phyloP scores from a whole-genome alignment of 2,888 invertebrate species.

The Bombyx huttoni region DNA sequence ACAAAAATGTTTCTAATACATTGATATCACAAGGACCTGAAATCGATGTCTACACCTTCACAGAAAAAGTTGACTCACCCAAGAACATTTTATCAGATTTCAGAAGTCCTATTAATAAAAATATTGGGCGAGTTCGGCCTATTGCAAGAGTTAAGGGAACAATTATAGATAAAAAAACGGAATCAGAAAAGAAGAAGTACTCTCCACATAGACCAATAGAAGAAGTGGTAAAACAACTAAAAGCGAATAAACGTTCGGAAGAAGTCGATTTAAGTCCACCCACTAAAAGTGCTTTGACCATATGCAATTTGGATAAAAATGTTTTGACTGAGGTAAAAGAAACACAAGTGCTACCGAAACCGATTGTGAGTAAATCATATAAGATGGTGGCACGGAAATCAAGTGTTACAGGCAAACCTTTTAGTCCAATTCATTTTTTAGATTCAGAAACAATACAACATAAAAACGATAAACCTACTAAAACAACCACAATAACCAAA shows the following conservation, averaged over 20 bases:
- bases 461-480: slow-evolving; percentile 27
- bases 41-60: slow-evolving; percentile 62
- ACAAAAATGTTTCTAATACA: slow-evolving; percentile 39
- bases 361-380: slow-evolving; percentile 62
- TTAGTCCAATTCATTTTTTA: slow-evolving; percentile 55
- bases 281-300: slow-evolving; percentile 12
- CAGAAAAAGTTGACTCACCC: slow-evolving; percentile 64
- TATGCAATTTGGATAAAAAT: slow-evolving; percentile 21
- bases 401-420: slow-evolving; percentile 64
- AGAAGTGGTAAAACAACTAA: slow-evolving; percentile 61
- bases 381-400: slow-evolving; percentile 69
- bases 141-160: slow-evolving; percentile 67
- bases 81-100: slow-evolving; percentile 61
- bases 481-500: slow-evolving; percentile 22
- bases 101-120: slow-evolving; percentile 50
- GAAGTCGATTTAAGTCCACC: slow-evolving; percentile 29
- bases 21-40: slow-evolving; percentile 56
- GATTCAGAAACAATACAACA: slow-evolving; percentile 34
- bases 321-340: slow-evolving; percentile 23
- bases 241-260: slow-evolving; percentile 55
- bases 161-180: slow-evolving; percentile 55
- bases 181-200: slow-evolving; percentile 58
- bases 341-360: slow-evolving; percentile 42
- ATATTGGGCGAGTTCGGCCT: slow-evolving; percentile 56
- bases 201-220: slow-evolving; percentile 62